These are phyloP conservation scores for Danaus plexippus DNA, from an alignment of 1,140 invertebrate species.

Conservation along the genomic window DNA sequence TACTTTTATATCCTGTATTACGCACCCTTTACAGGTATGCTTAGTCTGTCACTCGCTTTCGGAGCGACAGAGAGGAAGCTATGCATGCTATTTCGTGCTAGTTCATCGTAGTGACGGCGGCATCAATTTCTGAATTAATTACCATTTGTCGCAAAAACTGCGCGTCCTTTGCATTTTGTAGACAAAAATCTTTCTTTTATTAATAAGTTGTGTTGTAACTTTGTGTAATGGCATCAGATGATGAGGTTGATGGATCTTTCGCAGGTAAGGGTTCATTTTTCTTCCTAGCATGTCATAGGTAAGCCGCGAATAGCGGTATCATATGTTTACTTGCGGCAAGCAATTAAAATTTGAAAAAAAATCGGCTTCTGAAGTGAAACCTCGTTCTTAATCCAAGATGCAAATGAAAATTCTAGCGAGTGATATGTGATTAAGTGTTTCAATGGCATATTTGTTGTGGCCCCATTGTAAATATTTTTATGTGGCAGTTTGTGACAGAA, in stretches of 20 bases:
- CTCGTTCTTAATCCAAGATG: conserved; percentile 5
- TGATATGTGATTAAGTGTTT: conserved; percentile 25
- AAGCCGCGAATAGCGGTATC: conserved; percentile 73
- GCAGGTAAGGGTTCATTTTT: conserved; percentile 77
- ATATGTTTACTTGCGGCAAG: conserved; percentile 72
- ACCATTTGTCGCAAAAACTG: conserved; percentile 72
- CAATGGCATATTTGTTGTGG: conserved; percentile 50
- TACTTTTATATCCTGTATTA: no score
- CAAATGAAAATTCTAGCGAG: conserved; percentile 14
- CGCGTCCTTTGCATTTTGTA: conserved; percentile 67
- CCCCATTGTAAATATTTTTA: conserved; percentile 67
- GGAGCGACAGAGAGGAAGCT: conserved; percentile 42
- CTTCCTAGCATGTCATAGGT: conserved; percentile 69
- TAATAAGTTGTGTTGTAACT: conserved; percentile 50
- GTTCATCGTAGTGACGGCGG: conserved; percentile 66
- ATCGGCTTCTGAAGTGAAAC: conserved; percentile 36
- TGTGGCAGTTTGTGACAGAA: conserved; percentile 69
- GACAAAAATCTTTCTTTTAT: conserved; percentile 52
- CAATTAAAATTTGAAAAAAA: conserved; percentile 69
- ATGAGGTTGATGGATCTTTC: conserved; percentile 83
- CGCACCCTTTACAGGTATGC: no score
- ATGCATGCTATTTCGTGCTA: conserved; percentile 49
- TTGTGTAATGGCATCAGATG: conserved; percentile 81
- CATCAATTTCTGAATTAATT: conserved; percentile 73
- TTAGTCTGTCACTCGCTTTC: conserved; percentile 8